These are phyloP conservation scores for Eumacrocentrus americanus DNA, from an alignment of 2,888 invertebrate genomes.

Conservation along the genomic window DNA sequence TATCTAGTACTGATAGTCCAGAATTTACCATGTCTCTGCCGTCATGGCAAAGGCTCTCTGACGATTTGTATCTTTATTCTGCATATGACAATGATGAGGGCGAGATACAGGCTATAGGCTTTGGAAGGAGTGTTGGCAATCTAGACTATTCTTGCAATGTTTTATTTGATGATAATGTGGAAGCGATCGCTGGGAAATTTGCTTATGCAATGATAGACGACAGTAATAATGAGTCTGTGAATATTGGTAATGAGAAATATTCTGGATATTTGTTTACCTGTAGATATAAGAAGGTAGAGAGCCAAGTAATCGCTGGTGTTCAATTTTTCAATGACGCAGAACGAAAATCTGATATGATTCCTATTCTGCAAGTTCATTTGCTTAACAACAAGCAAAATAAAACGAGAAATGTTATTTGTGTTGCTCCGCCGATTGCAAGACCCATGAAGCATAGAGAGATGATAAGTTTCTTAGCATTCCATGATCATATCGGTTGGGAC, in stretches of 20 bases:
- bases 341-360: constrained; percentile 46
- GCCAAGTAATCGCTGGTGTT: constrained; percentile 40
- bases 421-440: constrained; percentile 67
- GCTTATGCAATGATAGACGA: constrained; percentile 41
- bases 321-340: constrained; percentile 8
- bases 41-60: constrained; percentile 70
- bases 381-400: constrained; percentile 58
- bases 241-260: constrained; percentile 62
- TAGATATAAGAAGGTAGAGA: constrained; percentile 11
- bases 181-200: constrained; percentile 66
- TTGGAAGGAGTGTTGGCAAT: constrained; percentile 66
- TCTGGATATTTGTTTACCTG: constrained; percentile 66
- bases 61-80: constrained; percentile 72
- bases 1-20: constrained; percentile 30
- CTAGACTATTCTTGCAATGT: constrained; percentile 73
- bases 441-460: constrained; percentile 66
- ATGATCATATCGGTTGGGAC: constrained; percentile 71
- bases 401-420: constrained; percentile 66
- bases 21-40: constrained; percentile 69
- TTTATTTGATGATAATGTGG: constrained; percentile 68
- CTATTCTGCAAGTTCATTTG: constrained; percentile 60
- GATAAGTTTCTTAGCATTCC: constrained; percentile 72
- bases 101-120: constrained; percentile 68
- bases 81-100: constrained; percentile 68
- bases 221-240: constrained; percentile 58